Evolutionary conservation across 1,140 invertebrate genomes (phyloP), one percentile per base, ranked within the genome.

Genomic region (Monomorium pharaonis): DNA sequence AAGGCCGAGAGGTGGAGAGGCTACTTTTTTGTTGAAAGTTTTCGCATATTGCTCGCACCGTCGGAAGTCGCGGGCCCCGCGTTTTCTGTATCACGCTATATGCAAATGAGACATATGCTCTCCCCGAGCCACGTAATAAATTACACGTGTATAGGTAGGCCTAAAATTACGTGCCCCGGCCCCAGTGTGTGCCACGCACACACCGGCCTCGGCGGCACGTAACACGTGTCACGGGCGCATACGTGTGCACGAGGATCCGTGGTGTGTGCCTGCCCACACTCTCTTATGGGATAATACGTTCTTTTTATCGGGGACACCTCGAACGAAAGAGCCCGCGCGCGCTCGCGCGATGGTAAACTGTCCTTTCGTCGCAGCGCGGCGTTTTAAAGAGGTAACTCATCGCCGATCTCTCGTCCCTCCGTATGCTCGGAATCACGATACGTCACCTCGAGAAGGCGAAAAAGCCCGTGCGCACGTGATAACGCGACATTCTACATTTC

Each of bases 21-120:
- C 18, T 30, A 84, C 42, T 49, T 89, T n/a, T 91, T 92, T 92
- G 87, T 90, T 62, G 85, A 85, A 70, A 84, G 72, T 92, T 89
- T 91, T 91, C 87, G 60, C 89, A 84, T 87, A 89, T 92, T 89
- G 86, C 80, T 54, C 58, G 56, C 76, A 86, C 80, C 89, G 88
- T 92, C 87, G 90, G 88, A 92, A 91, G 87, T 90, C 75, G 62
- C 58, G 69, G 70, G 54, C 74, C n/a, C n/a, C 77, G 85, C 65
- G 70, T 89, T 87, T 88, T 92, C 81, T 85, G 86, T 91, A 92
- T 90, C 93, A 94, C 92, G 93, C 92, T 91, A 92, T 91, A 94
- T 94, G 93, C 91, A 92, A 94, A 94, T 94, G 84, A 89, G 87
- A 93, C 93, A 93, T 92, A 90, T 93, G 93, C 86, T 85, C 91